Evolutionary conservation across 2,113 vertebrate species (phyloP).

Genomic region (Mesembrinibis cayennensis): DNA sequence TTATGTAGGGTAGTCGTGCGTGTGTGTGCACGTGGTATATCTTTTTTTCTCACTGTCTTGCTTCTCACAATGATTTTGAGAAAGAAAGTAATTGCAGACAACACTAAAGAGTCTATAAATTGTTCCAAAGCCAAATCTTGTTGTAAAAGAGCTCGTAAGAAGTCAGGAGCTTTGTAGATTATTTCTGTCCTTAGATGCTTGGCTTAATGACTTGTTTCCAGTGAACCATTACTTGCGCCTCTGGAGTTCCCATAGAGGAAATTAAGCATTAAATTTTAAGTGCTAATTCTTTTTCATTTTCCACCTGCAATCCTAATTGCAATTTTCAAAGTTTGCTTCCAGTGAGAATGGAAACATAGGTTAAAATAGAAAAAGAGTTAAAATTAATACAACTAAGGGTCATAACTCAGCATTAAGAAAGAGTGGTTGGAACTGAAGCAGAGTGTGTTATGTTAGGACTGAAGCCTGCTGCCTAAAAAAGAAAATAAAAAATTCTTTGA

Average conservation of each 20-base stretch:
- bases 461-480: background rate
- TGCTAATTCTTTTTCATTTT: background rate
- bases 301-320: background rate
- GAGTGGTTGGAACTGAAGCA: background rate
- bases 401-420: background rate
- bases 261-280: slow-evolving; percentile 32
- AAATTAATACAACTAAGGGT: background rate
- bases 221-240: background rate
- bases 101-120: slow-evolving; percentile 55
- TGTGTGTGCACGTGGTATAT: background rate
- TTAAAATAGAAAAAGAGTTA: background rate
- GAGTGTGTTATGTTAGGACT: background rate
- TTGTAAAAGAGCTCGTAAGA: slow-evolving; percentile 60
- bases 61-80: slow-evolving; percentile 26
- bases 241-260: slow-evolving; percentile 28
- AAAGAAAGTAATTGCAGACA: slow-evolving; percentile 68
- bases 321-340: background rate
- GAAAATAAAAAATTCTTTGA: background rate
- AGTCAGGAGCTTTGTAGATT: slow-evolving; percentile 38
- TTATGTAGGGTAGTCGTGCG: background rate
- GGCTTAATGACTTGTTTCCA: slow-evolving; percentile 62
- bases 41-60: background rate
- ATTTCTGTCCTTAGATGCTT: slow-evolving; percentile 59
- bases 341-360: background rate
- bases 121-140: slow-evolving; percentile 58